These are phyloP conservation scores for Stenopsyche tienmushanensis DNA, from an alignment of 1,140 invertebrate species.

Conservation along the genomic window DNA sequence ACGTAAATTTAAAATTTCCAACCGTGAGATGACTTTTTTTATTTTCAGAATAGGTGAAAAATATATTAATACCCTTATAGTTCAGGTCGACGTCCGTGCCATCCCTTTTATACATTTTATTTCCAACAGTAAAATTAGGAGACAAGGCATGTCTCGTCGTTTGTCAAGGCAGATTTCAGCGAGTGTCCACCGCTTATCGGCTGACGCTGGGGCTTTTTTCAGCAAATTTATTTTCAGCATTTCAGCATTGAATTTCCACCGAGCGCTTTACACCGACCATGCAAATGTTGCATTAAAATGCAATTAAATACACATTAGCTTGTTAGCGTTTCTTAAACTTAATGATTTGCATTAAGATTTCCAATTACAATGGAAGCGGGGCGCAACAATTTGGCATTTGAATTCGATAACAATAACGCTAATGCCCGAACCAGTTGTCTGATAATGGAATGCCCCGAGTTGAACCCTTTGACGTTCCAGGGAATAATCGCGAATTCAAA, in stretches of 20 bases:
- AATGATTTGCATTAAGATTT: no score
- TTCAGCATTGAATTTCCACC: no score
- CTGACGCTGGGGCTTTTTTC: background rate
- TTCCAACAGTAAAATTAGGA: slow-evolving; percentile 26
- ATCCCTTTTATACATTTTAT: background rate
- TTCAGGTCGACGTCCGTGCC: background rate
- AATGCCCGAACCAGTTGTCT: slow-evolving; percentile 24
- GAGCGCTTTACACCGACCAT: no score
- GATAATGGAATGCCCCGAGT: slow-evolving; percentile 7
- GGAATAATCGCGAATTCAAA: slow-evolving; percentile 30
- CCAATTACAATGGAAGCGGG: no score
- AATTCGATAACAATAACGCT: slow-evolving; percentile 27
- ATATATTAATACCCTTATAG: background rate
- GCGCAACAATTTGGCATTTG: no score
- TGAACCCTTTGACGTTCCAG: slow-evolving; percentile 12
- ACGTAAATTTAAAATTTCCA: background rate
- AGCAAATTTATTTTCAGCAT: no score
- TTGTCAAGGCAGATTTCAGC: slow-evolving; percentile 30
- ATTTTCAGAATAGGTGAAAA: background rate
- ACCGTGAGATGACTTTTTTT: background rate
- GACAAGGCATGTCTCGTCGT: slow-evolving; percentile 14
- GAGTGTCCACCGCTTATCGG: slow-evolving; percentile 31
- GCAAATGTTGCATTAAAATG: no score
- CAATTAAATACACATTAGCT: no score
- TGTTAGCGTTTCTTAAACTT: no score